Evolutionary conservation across 2,888 invertebrate species (phyloP).

Genomic region (Sceliomorpha sp.): DNA sequence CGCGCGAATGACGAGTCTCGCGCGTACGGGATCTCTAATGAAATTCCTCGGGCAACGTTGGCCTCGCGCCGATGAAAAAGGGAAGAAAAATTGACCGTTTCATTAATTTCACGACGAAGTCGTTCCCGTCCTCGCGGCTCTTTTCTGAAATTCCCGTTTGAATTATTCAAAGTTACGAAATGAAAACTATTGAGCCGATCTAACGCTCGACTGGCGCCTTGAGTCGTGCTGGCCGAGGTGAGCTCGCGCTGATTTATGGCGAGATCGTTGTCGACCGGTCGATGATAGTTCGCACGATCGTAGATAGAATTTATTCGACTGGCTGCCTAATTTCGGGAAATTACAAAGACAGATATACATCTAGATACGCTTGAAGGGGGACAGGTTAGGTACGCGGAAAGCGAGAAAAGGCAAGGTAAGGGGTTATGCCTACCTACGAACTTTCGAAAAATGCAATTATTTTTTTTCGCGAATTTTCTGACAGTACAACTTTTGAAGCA

Average conservation of each 20-base stretch:
- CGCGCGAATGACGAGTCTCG: no score
- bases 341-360: constrained; percentile 25
- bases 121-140: constrained; percentile 4
- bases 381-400: neutral
- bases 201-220: constrained; percentile 27
- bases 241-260: constrained; percentile 42
- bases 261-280: constrained; percentile 24
- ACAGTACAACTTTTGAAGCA: no score
- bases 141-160: constrained; percentile 32
- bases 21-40: no score
- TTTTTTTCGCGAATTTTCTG: no score
- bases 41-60: no score
- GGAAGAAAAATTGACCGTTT: constrained; percentile 15
- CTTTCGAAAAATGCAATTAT: no score
- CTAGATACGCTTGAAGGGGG: neutral
- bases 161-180: constrained; percentile 42
- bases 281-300: constrained; percentile 18
- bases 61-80: no score
- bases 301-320: constrained; percentile 28
- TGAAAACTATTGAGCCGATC: constrained; percentile 39
- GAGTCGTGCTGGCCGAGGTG: constrained; percentile 36
- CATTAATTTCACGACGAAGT: constrained; percentile 16
- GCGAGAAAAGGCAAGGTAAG: no score
- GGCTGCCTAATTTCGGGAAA: constrained; percentile 32
- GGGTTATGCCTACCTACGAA: no score